Evolutionary conservation across 2,888 invertebrate genomes (phyloP).

Genomic region (Sthenelais limicola): DNA sequence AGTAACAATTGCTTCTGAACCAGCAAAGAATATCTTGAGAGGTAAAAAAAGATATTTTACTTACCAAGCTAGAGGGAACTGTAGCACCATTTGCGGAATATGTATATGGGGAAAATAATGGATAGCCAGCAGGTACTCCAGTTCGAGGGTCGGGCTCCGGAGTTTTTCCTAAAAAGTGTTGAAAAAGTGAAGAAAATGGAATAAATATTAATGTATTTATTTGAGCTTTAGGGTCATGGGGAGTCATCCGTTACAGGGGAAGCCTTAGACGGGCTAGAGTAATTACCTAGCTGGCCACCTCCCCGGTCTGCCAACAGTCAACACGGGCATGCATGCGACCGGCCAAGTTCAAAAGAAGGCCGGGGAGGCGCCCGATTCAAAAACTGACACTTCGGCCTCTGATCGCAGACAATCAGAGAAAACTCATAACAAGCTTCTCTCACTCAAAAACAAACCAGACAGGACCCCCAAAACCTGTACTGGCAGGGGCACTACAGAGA

Average conservation of each 20-base stretch:
- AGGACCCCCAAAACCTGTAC: not conserved
- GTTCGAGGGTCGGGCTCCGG: slow-evolving; percentile 44
- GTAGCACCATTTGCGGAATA: slow-evolving; percentile 54
- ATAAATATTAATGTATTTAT: slow-evolving; percentile 30
- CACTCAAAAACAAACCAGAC: not conserved
- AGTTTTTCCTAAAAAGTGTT: slow-evolving; percentile 41
- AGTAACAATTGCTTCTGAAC: no score
- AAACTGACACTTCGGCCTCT: slow-evolving; percentile 29
- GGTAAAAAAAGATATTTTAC: slow-evolving; percentile 37
- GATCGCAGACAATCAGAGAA: no score
- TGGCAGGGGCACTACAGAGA: not conserved
- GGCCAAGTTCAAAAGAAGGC: slow-evolving; percentile 23
- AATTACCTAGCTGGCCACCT: slow-evolving; percentile 5
- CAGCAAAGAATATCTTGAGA: no score
- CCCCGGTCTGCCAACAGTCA: slow-evolving; percentile 2
- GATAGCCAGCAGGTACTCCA: slow-evolving; percentile 47
- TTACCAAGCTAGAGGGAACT: slow-evolving; percentile 55
- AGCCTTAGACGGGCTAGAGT: no score
- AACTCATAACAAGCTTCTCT: no score
- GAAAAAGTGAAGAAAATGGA: not conserved
- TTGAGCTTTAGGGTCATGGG: no score
- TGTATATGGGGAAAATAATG: slow-evolving; percentile 50
- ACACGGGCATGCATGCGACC: slow-evolving; percentile 5
- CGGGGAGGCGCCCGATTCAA: slow-evolving; percentile 21
- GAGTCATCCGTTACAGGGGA: not conserved